Conservation (phyloP, 2,797 vertebrate genomes). For the Astyanax mexicanus region DNA sequence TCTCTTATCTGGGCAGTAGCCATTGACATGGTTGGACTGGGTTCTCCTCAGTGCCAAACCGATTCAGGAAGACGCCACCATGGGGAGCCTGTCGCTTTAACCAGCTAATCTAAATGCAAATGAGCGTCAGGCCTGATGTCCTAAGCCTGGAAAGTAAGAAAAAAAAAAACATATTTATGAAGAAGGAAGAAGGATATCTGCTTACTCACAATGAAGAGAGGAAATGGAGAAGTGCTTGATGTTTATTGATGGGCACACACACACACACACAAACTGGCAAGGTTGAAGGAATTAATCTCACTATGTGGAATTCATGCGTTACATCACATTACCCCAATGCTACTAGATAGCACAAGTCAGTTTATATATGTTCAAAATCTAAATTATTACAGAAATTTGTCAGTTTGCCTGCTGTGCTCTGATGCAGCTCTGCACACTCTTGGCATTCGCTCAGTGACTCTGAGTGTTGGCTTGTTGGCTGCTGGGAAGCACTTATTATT, state of each 20-base stretch:
- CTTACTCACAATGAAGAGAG: constrained; percentile 20
- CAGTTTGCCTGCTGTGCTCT: too few species aligned
- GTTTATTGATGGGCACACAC: constrained; percentile 20
- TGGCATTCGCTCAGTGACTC: too few species aligned
- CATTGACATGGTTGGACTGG: constrained; percentile 42
- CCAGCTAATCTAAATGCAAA: constrained; percentile 63
- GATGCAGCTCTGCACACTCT: too few species aligned
- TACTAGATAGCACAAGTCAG: neutral
- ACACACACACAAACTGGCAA: neutral
- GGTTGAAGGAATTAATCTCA: neutral
- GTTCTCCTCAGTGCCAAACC: constrained; percentile 40
- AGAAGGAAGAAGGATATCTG: constrained; percentile 41
- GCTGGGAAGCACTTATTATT: too few species aligned
- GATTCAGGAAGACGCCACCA: constrained; percentile 40
- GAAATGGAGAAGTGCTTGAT: constrained; percentile 14
- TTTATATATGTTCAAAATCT: too few species aligned
- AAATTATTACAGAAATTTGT: too few species aligned
- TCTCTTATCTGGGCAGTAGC: constrained; percentile 34
- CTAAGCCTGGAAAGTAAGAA: constrained; percentile 22
- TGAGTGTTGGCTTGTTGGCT: too few species aligned
- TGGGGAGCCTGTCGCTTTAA: constrained; percentile 49
- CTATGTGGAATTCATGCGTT: constrained; percentile 4
- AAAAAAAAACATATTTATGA: constrained; percentile 41
- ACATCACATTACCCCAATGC: neutral
- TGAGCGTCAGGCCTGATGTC: constrained; percentile 49